A percentile compares a stretch with the other conserved stretches of the same genome.
Evolutionary conservation across 2,113 vertebrate genomes (phyloP).

Genomic region (Copsychus sechellarum): DNA sequence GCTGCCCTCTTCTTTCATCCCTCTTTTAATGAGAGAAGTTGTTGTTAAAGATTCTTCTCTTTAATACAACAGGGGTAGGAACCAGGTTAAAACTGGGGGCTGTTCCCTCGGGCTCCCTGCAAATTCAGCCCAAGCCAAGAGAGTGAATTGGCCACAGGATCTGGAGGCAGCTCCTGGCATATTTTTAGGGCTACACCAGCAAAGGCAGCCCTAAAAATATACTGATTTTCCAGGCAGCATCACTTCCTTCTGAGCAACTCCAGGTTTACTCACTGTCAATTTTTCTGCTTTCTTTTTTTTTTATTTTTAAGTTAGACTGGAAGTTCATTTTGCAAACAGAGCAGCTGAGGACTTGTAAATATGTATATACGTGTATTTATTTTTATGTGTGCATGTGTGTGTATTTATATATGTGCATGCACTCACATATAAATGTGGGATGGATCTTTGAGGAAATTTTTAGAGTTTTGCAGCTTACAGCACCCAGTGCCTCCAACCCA

Average conservation of each 20-base stretch:
- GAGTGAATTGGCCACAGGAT: neutral
- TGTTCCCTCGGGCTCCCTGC: neutral
- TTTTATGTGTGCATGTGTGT: neutral
- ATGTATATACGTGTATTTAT: neutral
- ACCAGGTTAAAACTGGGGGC: neutral
- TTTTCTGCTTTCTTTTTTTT: neutral
- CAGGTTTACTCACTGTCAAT: accelerated
- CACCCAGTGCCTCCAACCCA: neutral
- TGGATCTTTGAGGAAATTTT: neutral
- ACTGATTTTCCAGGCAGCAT: neutral
- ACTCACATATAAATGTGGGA: neutral
- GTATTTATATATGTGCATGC: neutral
- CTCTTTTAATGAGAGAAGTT: neutral
- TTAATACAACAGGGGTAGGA: neutral
- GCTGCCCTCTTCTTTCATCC: slow-evolving; percentile 35
- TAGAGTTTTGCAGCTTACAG: neutral
- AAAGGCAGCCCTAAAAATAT: neutral
- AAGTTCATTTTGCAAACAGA: neutral
- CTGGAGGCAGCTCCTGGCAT: neutral
- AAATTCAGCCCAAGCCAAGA: neutral
- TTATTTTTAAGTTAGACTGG: neutral
- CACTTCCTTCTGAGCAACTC: neutral
- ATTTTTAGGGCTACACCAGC: neutral
- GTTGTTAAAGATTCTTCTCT: neutral
- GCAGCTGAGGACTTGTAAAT: neutral